These are phyloP conservation scores for Phocides pigmalion DNA, from an alignment of 1,140 invertebrate species.

Conservation along the genomic window DNA sequence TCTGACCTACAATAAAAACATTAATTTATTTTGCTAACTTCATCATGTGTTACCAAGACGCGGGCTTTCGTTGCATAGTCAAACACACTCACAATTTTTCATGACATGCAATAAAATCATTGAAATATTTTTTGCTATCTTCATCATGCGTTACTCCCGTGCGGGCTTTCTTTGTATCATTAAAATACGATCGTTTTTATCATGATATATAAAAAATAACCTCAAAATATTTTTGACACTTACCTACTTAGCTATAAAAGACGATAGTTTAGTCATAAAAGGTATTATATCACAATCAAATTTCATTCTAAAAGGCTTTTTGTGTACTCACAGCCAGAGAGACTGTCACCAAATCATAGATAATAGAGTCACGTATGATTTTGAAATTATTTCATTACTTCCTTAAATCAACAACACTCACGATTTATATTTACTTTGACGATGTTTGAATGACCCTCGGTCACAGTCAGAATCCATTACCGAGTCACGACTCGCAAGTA, in stretches of 20 bases:
- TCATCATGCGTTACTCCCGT: too few relatives aligned
- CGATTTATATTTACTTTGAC: constrained; percentile 2
- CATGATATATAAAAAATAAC: too few relatives aligned
- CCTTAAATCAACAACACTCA: neutral
- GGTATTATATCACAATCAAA: neutral
- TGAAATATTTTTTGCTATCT: too few relatives aligned
- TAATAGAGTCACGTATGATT: constrained; percentile 8
- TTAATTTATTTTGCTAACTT: too few relatives aligned
- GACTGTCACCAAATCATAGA: neutral
- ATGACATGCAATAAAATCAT: too few relatives aligned
- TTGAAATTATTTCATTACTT: neutral
- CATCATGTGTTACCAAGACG: too few relatives aligned
- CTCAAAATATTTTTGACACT: neutral
- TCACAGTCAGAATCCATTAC: neutral
- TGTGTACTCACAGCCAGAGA: neutral
- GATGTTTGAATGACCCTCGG: neutral
- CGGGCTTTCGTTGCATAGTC: too few relatives aligned
- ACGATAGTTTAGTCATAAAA: neutral
- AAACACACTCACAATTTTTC: too few relatives aligned
- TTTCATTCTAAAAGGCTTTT: neutral
- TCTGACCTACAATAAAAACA: too few relatives aligned
- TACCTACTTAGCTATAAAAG: neutral
- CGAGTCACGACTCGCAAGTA: neutral
- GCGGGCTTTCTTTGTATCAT: too few relatives aligned
- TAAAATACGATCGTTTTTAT: too few relatives aligned